Conservation (phyloP, 2,797 vertebrate genomes). For the Picus viridis region DNA sequence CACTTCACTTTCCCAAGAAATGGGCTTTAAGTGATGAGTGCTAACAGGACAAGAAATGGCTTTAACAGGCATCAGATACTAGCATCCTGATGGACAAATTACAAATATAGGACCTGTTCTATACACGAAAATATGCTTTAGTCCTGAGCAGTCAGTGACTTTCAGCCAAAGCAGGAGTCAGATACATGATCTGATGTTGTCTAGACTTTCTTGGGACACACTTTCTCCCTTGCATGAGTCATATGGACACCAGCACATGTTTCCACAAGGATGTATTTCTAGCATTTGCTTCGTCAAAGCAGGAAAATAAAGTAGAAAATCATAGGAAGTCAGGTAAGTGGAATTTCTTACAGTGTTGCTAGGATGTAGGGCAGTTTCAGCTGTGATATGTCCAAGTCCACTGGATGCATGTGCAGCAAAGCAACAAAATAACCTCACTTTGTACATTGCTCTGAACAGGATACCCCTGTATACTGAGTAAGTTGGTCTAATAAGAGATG, state of each 20-base stretch:
- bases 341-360: neutral
- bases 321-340: fast-evolving
- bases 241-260: neutral
- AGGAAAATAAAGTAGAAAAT: neutral
- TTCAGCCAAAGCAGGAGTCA: neutral
- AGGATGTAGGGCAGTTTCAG: neutral
- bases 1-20: neutral
- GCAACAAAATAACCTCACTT: neutral
- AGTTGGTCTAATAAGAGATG: neutral
- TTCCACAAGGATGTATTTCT: neutral
- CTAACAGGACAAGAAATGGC: neutral
- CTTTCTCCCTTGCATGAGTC: neutral
- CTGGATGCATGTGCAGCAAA: neutral
- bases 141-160: neutral
- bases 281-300: neutral
- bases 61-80: neutral
- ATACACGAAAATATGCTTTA: fast-evolving
- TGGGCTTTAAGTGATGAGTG: neutral
- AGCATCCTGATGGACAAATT: neutral
- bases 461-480: neutral
- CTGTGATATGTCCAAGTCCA: neutral
- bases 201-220: neutral
- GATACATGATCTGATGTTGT: neutral
- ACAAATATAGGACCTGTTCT: neutral
- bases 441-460: neutral